phyloP scores from a whole-genome alignment of 1,140 invertebrate genomes.

The Pachyrhynchus sulphureomaculatus region DNA sequence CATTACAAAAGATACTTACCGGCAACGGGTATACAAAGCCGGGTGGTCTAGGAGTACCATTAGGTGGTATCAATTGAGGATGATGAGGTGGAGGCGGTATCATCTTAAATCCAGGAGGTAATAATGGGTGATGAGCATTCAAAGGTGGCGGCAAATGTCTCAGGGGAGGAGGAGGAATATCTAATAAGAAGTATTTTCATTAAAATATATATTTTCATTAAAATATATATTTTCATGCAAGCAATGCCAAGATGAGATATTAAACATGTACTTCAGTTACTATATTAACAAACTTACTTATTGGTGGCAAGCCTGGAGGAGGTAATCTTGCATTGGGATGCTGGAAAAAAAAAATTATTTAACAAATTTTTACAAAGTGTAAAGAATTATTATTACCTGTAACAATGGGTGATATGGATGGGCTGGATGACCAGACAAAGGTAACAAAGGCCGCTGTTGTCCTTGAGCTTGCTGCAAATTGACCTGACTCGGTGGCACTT shows the following conservation, averaged over 20 bases:
- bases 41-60: conserved; percentile 33
- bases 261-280: too few relatives aligned
- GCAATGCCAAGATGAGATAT: too few relatives aligned
- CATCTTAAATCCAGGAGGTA: conserved; percentile 31
- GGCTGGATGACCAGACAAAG: conserved; percentile 16
- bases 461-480: conserved; percentile 39
- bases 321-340: conserved; percentile 30
- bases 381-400: conserved; percentile 11
- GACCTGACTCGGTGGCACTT: conserved; percentile 7
- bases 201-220: too few relatives aligned
- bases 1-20: conserved; percentile 20
- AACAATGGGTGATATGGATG: conserved; percentile 33
- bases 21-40: conserved; percentile 46
- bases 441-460: conserved; percentile 18
- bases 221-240: too few relatives aligned
- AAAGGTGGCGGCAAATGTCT: conserved; percentile 38
- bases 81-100: conserved; percentile 31
- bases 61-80: conserved; percentile 29
- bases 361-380: too few relatives aligned
- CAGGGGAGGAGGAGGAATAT: conserved; percentile 41
- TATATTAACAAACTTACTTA: conserved; percentile 35
- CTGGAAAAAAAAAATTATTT: conserved; percentile 11
- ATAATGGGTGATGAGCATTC: conserved; percentile 21
- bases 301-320: conserved; percentile 44
- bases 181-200: neutral